phyloP scores from a whole-genome alignment of 2,797 vertebrate genomes.

The Bovichtus diacanthus region DNA sequence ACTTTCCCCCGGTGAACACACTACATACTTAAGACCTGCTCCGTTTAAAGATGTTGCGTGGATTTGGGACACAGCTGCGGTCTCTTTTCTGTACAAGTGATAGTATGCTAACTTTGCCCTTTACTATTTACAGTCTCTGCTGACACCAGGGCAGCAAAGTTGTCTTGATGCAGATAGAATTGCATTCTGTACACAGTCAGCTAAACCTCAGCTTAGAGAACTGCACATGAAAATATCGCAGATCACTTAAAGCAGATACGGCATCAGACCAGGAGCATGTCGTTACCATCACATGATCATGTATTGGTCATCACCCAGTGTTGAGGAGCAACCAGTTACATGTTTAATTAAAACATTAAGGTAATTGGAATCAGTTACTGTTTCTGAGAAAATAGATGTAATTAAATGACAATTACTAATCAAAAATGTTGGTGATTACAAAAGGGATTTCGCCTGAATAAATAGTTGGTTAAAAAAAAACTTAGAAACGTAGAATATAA shows the following conservation, averaged over 20 bases:
- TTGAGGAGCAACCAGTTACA: no score
- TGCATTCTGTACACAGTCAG: not conserved
- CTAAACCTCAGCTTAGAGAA: not conserved
- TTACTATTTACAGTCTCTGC: not conserved
- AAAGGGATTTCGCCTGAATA: no score
- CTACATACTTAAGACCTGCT: not conserved
- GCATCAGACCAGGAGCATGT: not conserved
- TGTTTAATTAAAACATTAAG: no score
- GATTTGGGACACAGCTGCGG: constrained; percentile 7
- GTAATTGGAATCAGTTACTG: no score
- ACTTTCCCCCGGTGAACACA: not conserved
- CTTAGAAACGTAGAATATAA: no score
- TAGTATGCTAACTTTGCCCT: not conserved
- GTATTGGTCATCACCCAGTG: not conserved
- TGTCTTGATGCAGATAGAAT: not conserved
- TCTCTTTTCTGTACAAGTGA: not conserved
- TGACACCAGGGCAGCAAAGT: not conserved
- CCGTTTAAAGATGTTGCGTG: not conserved
- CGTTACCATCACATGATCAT: not conserved
- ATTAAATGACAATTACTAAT: no score
- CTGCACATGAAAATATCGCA: not conserved
- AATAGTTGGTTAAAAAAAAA: no score
- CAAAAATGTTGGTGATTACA: no score
- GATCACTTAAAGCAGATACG: not conserved
- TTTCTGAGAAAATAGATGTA: no score